phyloP scores from a whole-genome alignment of 2,113 vertebrate species.

The Clupea harengus region DNA sequence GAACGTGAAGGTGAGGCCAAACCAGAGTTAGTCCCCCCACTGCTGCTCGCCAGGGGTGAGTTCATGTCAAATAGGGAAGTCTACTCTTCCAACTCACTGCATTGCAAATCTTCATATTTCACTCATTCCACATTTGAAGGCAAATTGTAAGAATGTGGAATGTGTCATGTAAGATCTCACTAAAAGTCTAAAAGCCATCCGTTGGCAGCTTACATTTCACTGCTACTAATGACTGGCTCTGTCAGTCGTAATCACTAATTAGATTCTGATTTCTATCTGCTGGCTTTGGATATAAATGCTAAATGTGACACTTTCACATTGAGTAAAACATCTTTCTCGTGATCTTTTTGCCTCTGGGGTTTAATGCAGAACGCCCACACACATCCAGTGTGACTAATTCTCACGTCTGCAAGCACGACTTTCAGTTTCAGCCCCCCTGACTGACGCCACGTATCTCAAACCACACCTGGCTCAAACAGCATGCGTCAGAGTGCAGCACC shows the following conservation, averaged over 20 bases:
- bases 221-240: too few relatives aligned
- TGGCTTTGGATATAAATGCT: neutral
- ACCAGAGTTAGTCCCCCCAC: neutral
- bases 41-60: neutral
- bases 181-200: too few relatives aligned
- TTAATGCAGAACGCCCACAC: neutral
- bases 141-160: too few relatives aligned
- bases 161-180: too few relatives aligned
- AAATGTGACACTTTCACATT: neutral
- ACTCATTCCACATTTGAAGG: too few relatives aligned
- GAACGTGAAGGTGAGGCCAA: too few relatives aligned
- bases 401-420: neutral
- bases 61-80: neutral
- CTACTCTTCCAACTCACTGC: neutral
- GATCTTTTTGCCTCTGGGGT: neutral
- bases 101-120: neutral
- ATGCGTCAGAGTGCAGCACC: constrained; percentile 11
- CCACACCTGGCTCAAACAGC: neutral
- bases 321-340: neutral
- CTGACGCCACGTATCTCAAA: neutral
- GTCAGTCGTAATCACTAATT: neutral
- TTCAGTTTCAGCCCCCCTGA: neutral
- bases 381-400: neutral
- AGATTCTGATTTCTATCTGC: neutral
- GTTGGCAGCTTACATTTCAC: too few relatives aligned